Evolutionary conservation across 1,140 invertebrate genomes (phyloP).

Genomic region (Lepidurus packardi): DNA sequence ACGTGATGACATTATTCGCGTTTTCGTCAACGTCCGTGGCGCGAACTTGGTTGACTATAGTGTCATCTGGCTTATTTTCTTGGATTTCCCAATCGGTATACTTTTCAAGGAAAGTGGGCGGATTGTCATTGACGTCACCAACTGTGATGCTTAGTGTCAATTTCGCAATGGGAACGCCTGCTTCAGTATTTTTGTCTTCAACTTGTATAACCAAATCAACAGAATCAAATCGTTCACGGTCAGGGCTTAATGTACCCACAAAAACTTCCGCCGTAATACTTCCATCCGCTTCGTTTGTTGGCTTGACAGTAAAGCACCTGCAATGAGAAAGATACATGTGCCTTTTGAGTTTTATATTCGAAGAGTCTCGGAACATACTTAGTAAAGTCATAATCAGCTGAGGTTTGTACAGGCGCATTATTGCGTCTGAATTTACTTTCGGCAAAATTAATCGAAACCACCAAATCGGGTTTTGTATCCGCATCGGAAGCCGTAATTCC

Average conservation of each 20-base stretch:
- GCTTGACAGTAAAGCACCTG: slow-evolving; percentile 15
- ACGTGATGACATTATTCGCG: slow-evolving; percentile 22
- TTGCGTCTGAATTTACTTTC: slow-evolving; percentile 16
- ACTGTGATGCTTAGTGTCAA: slow-evolving; percentile 8
- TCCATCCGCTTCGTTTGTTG: neutral
- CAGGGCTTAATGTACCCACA: neutral
- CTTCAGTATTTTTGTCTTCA: slow-evolving; percentile 22
- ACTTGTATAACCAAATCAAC: slow-evolving; percentile 24
- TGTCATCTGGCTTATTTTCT: neutral
- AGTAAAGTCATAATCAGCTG: neutral
- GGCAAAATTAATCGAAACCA: neutral
- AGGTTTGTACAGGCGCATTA: neutral
- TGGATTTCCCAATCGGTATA: neutral
- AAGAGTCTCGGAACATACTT: neutral
- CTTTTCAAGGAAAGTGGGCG: neutral
- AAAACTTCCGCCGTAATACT: slow-evolving; percentile 7
- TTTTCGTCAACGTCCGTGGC: neutral
- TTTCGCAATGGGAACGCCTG: neutral
- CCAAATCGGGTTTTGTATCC: slow-evolving; percentile 26
- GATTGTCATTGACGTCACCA: slow-evolving; percentile 26
- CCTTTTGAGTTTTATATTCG: neutral
- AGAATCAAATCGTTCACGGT: slow-evolving; percentile 22
- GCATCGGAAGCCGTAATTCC: neutral
- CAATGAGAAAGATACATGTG: neutral
- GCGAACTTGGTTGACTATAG: neutral